Base-by-base conservation (phyloP, 2,888 invertebrate genomes). In the Schrankia costaestrigalis region DNA sequence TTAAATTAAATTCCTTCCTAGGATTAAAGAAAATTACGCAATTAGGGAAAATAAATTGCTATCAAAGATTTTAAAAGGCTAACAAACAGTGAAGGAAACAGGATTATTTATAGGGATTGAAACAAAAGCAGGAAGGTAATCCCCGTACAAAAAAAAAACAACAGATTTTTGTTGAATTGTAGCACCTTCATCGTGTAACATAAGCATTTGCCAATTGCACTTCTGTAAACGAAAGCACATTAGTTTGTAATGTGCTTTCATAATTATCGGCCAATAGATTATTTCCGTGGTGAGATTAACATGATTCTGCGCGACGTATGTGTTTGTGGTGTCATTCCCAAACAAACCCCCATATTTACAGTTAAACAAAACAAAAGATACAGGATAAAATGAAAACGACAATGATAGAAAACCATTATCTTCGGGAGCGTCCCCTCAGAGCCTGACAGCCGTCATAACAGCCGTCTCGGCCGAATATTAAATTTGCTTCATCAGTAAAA, bases 11-110 rank as follows among this genome's bases (percentile, higher is more conserved):
- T 73, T 76, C 62, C 53, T 61, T 46, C 52, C 60, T 56, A 54
- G 70, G 73, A 74, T 78, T 75, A 76, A 67, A 62, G 67, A 61
- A 65, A 74, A 77, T 74, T 72, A 75, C 71, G 67, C 67, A 77
- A 78, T 78, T 78, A 78, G 54, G 70, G 65, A 66, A 77, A 76
- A 78, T 72, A 75, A 76, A 78, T 76, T 73, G 71, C 65, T 58
- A 67, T 65, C 63, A 60, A 54, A 26, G 57, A 67, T 66, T 64
- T 56, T 44, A 41, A 52, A 38, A 44, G 61, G 51, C 46, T 54
- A 47, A 43, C 42, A 48, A 46, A 41, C 43, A 52, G 50, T 44
- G 43, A 50, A n/a, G n/a, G n/a, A n/a, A n/a, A n/a, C n/a, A n/a
- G n/a, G n/a, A n/a, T n/a, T n/a, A n/a, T n/a, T n/a, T n/a, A n/a